Conservation (phyloP, 2,797 vertebrate species). For the Fratercula arctica region DNA sequence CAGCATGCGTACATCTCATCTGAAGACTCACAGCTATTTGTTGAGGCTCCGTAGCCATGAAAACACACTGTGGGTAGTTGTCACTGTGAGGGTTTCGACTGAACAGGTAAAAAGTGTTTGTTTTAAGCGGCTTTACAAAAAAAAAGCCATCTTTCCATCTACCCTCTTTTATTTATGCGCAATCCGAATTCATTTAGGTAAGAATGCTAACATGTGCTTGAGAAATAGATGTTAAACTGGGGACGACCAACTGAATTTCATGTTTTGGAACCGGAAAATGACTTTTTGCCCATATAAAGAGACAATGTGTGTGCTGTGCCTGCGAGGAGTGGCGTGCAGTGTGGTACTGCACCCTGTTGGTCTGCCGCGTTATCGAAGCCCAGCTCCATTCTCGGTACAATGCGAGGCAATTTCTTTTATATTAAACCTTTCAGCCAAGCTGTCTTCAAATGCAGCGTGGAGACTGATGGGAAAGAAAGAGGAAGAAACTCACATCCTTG, state of each 20-base stretch:
- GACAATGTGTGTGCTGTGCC: background rate
- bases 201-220: background rate
- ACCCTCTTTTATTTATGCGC: background rate
- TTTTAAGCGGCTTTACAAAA: background rate
- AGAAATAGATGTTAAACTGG: background rate
- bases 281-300: background rate
- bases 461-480: background rate
- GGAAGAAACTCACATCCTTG: background rate
- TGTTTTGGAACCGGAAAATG: constrained; percentile 19
- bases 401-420: background rate
- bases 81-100: background rate
- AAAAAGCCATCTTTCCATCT: background rate
- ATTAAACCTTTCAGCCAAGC: background rate
- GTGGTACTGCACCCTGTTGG: constrained; percentile 74
- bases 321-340: background rate
- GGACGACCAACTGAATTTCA: background rate
- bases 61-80: background rate
- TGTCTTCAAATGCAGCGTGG: background rate
- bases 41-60: background rate
- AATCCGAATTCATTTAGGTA: constrained; percentile 40
- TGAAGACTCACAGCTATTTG: background rate
- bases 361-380: background rate
- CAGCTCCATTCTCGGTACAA: background rate
- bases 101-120: background rate
- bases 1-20: background rate